Percentiles rank a stretch among this genome's conserved stretches.
phyloP scores from a whole-genome alignment of 1,140 invertebrate genomes.

The Aphelenchoides besseyi region DNA sequence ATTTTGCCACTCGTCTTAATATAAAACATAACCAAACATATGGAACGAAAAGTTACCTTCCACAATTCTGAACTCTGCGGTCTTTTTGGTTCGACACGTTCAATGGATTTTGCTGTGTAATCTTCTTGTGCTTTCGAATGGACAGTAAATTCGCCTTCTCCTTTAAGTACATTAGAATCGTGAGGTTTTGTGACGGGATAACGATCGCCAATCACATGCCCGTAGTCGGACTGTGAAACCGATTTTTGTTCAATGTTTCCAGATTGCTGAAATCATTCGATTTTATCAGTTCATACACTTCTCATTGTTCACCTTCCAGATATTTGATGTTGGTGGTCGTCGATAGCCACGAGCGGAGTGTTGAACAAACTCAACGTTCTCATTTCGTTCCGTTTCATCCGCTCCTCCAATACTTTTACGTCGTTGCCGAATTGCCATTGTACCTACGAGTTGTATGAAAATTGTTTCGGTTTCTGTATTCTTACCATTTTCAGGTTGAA shows the following conservation, averaged over 20 bases:
- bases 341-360: not conserved
- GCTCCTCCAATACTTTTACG: not conserved
- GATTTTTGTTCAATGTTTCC: constrained; percentile 1
- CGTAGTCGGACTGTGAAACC: constrained; percentile 17
- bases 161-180: constrained; percentile 35
- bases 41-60: constrained; percentile 15
- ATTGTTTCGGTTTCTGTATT: not conserved
- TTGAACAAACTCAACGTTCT: not conserved
- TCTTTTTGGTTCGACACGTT: constrained; percentile 31
- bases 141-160: constrained; percentile 23
- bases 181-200: constrained; percentile 21
- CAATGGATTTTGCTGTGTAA: constrained; percentile 25
- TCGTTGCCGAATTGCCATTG: not conserved
- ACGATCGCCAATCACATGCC: constrained; percentile 16
- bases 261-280: not conserved
- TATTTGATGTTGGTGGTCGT: constrained; percentile 30
- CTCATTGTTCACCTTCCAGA: constrained; percentile 32
- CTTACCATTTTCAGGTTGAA: not conserved
- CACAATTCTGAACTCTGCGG: constrained; percentile 32
- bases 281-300: constrained; percentile 11
- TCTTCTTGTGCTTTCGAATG: constrained; percentile 17
- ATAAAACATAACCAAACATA: not conserved
- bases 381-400: not conserved
- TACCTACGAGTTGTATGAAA: not conserved
- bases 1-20: constrained; percentile 4